Conservation (phyloP, 2,797 vertebrate species). For the Coendou prehensilis region DNA sequence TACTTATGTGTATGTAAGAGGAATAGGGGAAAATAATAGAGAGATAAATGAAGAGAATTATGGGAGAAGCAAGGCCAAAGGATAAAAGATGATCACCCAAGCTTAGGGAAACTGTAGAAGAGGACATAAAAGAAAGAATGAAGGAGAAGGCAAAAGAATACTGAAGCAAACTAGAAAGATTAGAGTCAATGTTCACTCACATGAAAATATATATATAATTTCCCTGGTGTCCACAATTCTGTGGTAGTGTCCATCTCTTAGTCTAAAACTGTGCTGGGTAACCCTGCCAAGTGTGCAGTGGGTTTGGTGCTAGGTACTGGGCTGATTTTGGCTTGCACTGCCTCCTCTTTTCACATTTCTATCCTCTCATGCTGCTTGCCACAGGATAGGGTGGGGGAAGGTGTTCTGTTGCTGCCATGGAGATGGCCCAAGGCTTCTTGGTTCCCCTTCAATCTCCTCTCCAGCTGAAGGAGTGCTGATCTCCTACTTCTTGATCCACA, state of each 20-base stretch:
- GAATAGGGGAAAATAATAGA: neutral
- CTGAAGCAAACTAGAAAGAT: neutral
- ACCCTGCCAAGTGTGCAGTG: neutral
- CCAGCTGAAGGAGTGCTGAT: neutral
- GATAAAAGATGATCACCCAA: neutral
- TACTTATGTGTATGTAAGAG: neutral
- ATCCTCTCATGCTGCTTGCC: neutral
- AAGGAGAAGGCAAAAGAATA: neutral
- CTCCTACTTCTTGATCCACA: neutral
- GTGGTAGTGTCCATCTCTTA: neutral
- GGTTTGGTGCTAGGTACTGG: neutral
- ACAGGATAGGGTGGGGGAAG: neutral
- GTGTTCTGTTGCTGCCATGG: neutral
- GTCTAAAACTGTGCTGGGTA: neutral
- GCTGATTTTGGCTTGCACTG: neutral
- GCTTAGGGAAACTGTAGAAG: neutral
- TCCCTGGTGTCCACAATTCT: neutral
- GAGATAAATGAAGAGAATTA: neutral
- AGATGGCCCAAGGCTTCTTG: neutral
- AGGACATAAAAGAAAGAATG: neutral
- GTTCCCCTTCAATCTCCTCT: neutral
- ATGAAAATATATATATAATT: neutral
- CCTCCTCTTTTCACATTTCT: neutral
- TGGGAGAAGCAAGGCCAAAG: neutral
- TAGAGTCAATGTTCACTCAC: neutral